These are phyloP conservation scores for Coilia nasus DNA, from an alignment of 2,797 vertebrate species.

Conservation along the genomic window DNA sequence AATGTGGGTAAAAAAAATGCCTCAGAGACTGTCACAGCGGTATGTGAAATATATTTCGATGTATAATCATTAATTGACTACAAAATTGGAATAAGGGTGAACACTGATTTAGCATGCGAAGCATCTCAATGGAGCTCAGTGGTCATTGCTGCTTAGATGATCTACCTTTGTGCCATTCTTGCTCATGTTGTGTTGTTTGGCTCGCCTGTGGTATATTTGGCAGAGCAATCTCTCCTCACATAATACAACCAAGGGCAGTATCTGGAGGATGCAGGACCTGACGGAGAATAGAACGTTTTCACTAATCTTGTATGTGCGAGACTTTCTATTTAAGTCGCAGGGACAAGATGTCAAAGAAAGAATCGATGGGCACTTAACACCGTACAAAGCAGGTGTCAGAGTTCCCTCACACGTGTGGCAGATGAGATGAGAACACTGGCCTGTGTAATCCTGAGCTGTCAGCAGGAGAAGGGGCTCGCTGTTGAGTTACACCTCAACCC, in stretches of 20 bases:
- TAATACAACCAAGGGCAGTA: conserved; percentile 11
- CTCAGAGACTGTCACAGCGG: conserved; percentile 56
- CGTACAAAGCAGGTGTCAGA: conserved; percentile 47
- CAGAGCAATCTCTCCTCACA: conserved; percentile 33
- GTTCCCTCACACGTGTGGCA: conserved; percentile 50
- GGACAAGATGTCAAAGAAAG: conserved; percentile 51
- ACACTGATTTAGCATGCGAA: conserved; percentile 58
- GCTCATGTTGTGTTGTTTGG: conserved; percentile 7
- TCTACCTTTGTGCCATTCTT: neutral
- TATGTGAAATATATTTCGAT: conserved; percentile 52
- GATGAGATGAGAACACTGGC: conserved; percentile 51
- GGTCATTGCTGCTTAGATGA: neutral
- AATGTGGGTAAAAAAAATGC: conserved; percentile 53
- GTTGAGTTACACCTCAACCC: conserved; percentile 37
- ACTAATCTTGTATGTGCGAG: conserved; percentile 45
- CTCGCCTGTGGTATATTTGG: conserved; percentile 32
- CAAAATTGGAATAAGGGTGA: conserved; percentile 61
- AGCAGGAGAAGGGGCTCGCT: conserved; percentile 18
- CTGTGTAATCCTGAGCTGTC: conserved; percentile 43
- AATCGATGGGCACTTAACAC: conserved; percentile 53
- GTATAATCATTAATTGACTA: conserved; percentile 60
- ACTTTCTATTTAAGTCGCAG: conserved; percentile 50
- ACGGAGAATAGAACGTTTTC: conserved; percentile 53
- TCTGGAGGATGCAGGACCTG: conserved; percentile 31
- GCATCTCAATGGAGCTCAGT: conserved; percentile 43